Evolutionary conservation across 2,888 invertebrate genomes (phyloP).

Genomic region (Dicyrtomina minuta): DNA sequence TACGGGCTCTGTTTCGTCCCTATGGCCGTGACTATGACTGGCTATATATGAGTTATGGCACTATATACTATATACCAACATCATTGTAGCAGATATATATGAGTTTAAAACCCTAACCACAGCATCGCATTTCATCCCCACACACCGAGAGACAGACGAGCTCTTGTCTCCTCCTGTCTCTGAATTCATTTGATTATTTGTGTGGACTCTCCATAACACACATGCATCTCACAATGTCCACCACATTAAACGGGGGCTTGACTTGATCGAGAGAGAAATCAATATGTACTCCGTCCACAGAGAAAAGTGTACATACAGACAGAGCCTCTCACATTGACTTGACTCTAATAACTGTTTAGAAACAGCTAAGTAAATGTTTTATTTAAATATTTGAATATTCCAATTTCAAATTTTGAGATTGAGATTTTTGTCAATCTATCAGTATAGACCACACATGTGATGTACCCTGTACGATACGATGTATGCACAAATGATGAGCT

Average conservation of each 20-base stretch:
- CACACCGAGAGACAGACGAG: neutral
- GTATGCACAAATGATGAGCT: too few species aligned
- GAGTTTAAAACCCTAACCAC: conserved; percentile 5
- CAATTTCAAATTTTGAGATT: conserved; percentile 3
- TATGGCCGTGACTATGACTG: neutral
- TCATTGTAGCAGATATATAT: neutral
- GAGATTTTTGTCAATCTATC: neutral
- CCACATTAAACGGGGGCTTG: neutral
- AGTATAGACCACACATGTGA: neutral
- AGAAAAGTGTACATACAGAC: neutral
- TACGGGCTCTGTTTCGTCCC: neutral
- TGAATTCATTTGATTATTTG: too few species aligned
- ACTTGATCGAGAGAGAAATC: conserved; percentile 2
- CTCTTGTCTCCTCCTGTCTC: neutral
- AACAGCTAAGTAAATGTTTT: conserved; percentile 20
- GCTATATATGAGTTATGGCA: neutral
- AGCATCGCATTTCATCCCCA: conserved; percentile 12
- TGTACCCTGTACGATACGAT: too few species aligned
- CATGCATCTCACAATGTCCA: neutral
- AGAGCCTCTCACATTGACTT: neutral
- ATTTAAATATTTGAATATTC: conserved; percentile 19
- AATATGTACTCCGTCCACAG: neutral
- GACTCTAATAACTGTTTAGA: conserved; percentile 21
- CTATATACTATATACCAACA: neutral
- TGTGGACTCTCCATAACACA: neutral